Base-by-base conservation (phyloP, 2,113 vertebrate genomes). In the Tretioscincus oriximinensis region DNA sequence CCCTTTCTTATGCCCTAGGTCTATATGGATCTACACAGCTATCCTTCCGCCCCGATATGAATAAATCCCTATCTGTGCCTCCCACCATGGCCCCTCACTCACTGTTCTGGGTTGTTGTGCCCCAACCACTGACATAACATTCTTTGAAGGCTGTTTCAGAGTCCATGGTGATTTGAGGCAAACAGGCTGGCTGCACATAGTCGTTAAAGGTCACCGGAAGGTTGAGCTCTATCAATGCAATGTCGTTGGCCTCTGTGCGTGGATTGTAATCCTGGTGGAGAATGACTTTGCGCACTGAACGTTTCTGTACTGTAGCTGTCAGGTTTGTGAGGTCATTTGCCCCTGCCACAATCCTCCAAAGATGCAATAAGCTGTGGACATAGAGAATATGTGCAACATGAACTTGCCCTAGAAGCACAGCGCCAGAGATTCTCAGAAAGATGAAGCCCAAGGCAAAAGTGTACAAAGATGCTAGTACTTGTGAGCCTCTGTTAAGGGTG, bases 61-160 rank as follows among this genome's bases (percentile, higher is more conserved):
- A 4, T 20, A 24, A 12, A 28, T 9, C 29, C 20, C 73, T 5
- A 4, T 7, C 28, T 21, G 4, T n/a, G 20, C 51, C 71, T 9
- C 1, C 18, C 8, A 2, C 18, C 10, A 2, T 10, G 1, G 9
- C 63, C 63, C 2, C 11, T 11, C 18, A 3, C 73, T 86, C 83
- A 90, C 88, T 85, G 73, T 80, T 79, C 26, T 77, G 28, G 20
- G 49, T 24, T 2, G 80, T 83, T 54, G 81, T 81, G 22, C 86
- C 86, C 88, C 88, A 90, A 22, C 88, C 88, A 1, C 76, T 86
- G 41, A 85, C 80, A 60, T 77, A 81, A 75, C 88, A 90, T 26
- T 5, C 16, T 20, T 77, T 47, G 29, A 77, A 71, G 41, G n/a
- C 20, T 41, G 26, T 26, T 4, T 18, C 3, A 1, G 66, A 12